phyloP scores from a whole-genome alignment of 2,888 invertebrate genomes.

The Tetranychus piercei region DNA sequence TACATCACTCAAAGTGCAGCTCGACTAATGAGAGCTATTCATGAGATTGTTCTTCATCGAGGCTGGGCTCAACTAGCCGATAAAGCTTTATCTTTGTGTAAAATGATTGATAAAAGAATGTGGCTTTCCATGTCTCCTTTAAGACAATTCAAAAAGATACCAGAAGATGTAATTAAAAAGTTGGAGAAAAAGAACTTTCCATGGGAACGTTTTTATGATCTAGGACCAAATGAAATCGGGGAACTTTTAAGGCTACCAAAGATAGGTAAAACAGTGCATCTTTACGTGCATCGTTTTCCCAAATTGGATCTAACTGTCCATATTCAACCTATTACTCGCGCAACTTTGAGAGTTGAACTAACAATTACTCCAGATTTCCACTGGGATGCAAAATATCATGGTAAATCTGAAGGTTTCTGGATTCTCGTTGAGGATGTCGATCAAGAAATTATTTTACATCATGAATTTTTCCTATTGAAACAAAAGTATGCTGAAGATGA shows the following conservation, averaged over 20 bases:
- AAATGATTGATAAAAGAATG: slow-evolving; percentile 93
- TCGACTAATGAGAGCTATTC: slow-evolving; percentile 81
- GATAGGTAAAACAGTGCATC: slow-evolving; percentile 82
- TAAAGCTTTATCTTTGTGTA: slow-evolving; percentile 81
- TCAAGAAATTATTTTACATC: slow-evolving; percentile 57
- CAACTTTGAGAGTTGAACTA: slow-evolving; percentile 75
- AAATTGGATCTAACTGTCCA: slow-evolving; percentile 87
- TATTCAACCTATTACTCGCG: slow-evolving; percentile 82
- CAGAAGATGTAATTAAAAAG: slow-evolving; percentile 86
- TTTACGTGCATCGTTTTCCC: slow-evolving; percentile 88
- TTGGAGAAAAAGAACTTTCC: slow-evolving; percentile 72
- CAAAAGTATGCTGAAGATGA: slow-evolving; percentile 77
- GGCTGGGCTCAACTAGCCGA: slow-evolving; percentile 97
- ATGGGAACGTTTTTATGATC: slow-evolving; percentile 61
- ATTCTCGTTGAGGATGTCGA: slow-evolving; percentile 45
- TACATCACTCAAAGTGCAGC: slow-evolving; percentile 95
- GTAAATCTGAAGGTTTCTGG: slow-evolving; percentile 46
- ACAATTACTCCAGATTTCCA: slow-evolving; percentile 97
- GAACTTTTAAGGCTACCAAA: slow-evolving; percentile 79
- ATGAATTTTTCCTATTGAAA: slow-evolving; percentile 85
- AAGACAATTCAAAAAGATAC: slow-evolving; percentile 90
- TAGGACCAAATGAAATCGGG: slow-evolving; percentile 91
- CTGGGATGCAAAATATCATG: slow-evolving; percentile 86
- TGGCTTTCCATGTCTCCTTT: slow-evolving; percentile 99
- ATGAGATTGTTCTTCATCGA: slow-evolving; percentile 73